phyloP scores from a whole-genome alignment of 2,797 vertebrate species.

The Syncerus caffer region DNA sequence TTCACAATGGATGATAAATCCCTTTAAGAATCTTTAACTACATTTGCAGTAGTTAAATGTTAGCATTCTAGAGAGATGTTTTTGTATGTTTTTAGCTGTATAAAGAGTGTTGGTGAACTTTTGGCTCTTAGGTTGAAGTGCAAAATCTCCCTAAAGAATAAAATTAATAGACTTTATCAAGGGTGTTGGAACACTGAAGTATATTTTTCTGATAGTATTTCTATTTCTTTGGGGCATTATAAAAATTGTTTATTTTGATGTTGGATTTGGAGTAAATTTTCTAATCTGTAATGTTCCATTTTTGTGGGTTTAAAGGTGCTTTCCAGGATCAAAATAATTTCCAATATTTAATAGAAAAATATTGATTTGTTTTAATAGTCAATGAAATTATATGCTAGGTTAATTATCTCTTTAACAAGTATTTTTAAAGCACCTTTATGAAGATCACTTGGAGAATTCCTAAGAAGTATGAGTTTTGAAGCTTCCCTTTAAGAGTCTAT shows the following conservation, averaged over 20 bases:
- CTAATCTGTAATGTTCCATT: neutral
- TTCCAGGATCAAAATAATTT: conserved; percentile 18
- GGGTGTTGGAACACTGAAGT: neutral
- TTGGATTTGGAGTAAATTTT: conserved; percentile 8
- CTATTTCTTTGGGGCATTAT: conserved; percentile 9
- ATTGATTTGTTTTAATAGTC: neutral
- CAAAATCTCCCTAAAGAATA: conserved; percentile 24
- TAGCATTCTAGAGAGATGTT: neutral
- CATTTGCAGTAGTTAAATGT: neutral
- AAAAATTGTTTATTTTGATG: conserved; percentile 41
- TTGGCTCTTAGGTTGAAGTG: neutral
- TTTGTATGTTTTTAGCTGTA: neutral
- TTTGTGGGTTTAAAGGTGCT: neutral
- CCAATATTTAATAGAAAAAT: conserved; percentile 4
- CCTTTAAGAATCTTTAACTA: conserved; percentile 17
- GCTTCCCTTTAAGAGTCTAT: neutral
- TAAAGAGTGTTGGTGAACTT: neutral
- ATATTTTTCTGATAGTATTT: conserved; percentile 21
- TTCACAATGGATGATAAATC: neutral
- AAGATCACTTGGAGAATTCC: conserved; percentile 32
- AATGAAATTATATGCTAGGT: conserved; percentile 16
- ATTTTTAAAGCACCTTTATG: neutral
- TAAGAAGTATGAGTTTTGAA: neutral
- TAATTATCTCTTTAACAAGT: conserved; percentile 18
- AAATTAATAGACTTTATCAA: conserved; percentile 30